Conservation (phyloP, 2,888 invertebrate species). For the Cantharis flavilabris region DNA sequence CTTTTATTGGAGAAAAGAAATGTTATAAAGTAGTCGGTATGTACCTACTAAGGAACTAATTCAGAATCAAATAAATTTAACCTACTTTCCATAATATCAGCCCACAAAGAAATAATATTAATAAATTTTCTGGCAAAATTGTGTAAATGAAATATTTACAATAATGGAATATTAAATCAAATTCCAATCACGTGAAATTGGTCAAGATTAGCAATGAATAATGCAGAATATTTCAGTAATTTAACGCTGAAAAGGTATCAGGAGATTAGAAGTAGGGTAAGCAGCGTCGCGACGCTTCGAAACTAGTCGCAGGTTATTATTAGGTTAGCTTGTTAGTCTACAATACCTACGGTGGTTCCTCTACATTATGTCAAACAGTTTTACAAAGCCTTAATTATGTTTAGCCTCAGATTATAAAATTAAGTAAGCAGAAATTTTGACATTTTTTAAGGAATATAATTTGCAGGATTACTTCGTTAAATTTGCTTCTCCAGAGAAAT, state of each 20-base stretch:
- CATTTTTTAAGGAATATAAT: not conserved
- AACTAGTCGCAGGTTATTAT: slow-evolving; percentile 42
- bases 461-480: not conserved
- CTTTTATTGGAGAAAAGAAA: not conserved
- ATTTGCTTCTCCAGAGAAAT: not conserved
- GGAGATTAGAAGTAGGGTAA: slow-evolving; percentile 26
- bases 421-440: not conserved
- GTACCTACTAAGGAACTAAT: not conserved
- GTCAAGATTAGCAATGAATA: slow-evolving; percentile 22
- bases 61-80: not conserved
- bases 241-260: slow-evolving; percentile 33
- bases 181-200: slow-evolving; percentile 1
- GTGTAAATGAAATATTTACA: not conserved
- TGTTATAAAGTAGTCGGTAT: not conserved
- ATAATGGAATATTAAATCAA: not conserved
- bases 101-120: not conserved
- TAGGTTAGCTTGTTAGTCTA: slow-evolving; percentile 36
- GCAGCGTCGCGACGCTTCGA: slow-evolving; percentile 30
- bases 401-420: not conserved
- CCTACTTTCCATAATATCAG: not conserved
- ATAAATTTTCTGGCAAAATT: not conserved
- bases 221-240: slow-evolving; percentile 32
- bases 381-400: slow-evolving; percentile 28
- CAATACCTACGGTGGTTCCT: slow-evolving; percentile 27
- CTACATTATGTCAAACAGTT: slow-evolving; percentile 31